A percentile compares a stretch with the other conserved stretches of the same genome.
phyloP scores from a whole-genome alignment of 2,113 vertebrate genomes.

The Microtus oregoni region DNA sequence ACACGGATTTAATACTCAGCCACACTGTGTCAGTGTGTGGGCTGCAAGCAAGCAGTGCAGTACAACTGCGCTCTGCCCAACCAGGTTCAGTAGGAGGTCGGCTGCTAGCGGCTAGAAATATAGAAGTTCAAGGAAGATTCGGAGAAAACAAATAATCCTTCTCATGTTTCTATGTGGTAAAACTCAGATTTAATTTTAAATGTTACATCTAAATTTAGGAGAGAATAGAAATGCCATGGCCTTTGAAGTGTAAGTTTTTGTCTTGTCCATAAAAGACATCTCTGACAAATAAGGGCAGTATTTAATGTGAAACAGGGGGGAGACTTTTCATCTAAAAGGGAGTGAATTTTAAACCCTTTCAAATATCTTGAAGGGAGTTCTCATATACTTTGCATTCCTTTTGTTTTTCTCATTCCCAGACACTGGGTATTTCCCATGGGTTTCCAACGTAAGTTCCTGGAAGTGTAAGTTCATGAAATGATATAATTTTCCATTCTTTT shows the following conservation, averaged over 20 bases:
- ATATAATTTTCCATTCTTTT: constrained; percentile 36
- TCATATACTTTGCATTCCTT: neutral
- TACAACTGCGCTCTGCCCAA: neutral
- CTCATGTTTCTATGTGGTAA: constrained; percentile 39
- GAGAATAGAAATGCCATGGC: neutral
- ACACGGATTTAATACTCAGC: constrained; percentile 45
- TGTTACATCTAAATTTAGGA: neutral
- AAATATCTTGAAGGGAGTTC: neutral
- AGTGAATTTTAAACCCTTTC: neutral
- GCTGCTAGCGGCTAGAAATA: constrained; percentile 16
- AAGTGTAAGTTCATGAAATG: constrained; percentile 29
- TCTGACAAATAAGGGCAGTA: neutral
- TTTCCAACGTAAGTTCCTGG: constrained; percentile 33
- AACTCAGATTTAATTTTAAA: constrained; percentile 33
- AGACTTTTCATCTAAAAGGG: neutral
- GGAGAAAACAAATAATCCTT: neutral
- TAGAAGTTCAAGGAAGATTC: constrained; percentile 56
- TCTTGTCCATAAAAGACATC: neutral
- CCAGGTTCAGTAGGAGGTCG: neutral
- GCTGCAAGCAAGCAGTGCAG: constrained; percentile 29
- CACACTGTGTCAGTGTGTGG: constrained; percentile 61
- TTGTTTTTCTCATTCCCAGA: neutral
- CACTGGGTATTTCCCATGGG: neutral
- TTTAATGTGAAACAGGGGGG: neutral
- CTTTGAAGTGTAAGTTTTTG: neutral